Evolutionary conservation across 2,113 vertebrate species (phyloP), one percentile per base, ranked within the genome.

Genomic region (Apodemus speciosus): DNA sequence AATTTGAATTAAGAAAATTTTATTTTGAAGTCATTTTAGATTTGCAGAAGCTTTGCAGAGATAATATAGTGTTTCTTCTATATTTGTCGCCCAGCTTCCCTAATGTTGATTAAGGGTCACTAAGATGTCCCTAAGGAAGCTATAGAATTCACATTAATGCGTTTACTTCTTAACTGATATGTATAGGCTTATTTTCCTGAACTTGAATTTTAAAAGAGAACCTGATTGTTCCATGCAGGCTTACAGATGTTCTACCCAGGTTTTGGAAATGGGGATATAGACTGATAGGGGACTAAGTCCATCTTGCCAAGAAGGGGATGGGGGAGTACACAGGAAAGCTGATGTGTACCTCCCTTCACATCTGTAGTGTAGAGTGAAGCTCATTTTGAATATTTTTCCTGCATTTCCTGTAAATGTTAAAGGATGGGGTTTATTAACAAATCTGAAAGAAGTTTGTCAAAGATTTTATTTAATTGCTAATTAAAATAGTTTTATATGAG

Each of bases 151-250:
- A 71, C 43, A 71, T 27, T 40, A 35, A 35, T 68, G 66, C 14
- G 35, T 35, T 8, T 18, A 35, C 66, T n/a, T n/a, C 15, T 68
- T 35, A 35, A 35, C 64, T 68, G 64, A 18, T 68, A 14, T 68
- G 15, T 18, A 15, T 16, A 93, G n/a, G 9, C 43, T 75, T 71
- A 56, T 62, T 85, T 75, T 88, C 76, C 20, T 88, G 25, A 90
- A 87, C 81, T 92, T 87, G 38, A 87, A 53, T 93, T 83, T 94
- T 86, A 53, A 21, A 66, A 73, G 46, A 85, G 60, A 68, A 9
- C 66, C 40, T 77, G 16, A 25, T 40, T 38, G 30, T 43, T 75
- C 40, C 46, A 32, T 38, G 2, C 68, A 35, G 23, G 56, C 62
- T 80, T 90, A 21, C 69, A 0, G 46, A 0, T 46, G 25, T 85